phyloP scores from a whole-genome alignment of 1,140 invertebrate species.

The Drosophila miranda region DNA sequence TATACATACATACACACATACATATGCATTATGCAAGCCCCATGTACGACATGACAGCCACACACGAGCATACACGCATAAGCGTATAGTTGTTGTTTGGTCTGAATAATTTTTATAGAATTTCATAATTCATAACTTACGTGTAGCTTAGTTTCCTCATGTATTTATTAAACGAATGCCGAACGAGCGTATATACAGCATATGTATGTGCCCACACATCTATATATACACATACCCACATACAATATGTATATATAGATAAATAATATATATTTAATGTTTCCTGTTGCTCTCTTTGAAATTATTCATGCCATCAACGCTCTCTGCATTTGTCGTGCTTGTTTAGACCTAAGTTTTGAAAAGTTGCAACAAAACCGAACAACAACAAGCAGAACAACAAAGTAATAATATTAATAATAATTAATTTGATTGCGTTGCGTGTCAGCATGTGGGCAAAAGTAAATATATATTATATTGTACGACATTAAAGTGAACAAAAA shows the following conservation, averaged over 20 bases:
- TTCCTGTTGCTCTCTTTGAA: slow-evolving; percentile 74
- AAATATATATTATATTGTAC: slow-evolving; percentile 47
- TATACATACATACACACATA: slow-evolving; percentile 30
- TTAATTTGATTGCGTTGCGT: slow-evolving; percentile 44
- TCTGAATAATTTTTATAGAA: slow-evolving; percentile 78
- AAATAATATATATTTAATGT: slow-evolving; percentile 73
- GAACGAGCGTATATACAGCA: slow-evolving; percentile 26
- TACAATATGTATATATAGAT: slow-evolving; percentile 43
- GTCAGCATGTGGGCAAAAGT: slow-evolving; percentile 51
- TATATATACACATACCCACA: slow-evolving; percentile 30
- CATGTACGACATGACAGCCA: slow-evolving; percentile 69
- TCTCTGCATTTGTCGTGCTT: slow-evolving; percentile 72
- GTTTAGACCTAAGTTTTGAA: slow-evolving; percentile 66
- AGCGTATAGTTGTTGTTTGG: slow-evolving; percentile 73
- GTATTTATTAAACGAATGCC: slow-evolving; percentile 65
- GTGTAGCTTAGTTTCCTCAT: slow-evolving; percentile 74
- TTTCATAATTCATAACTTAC: slow-evolving; percentile 73
- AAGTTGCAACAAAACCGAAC: slow-evolving; percentile 57
- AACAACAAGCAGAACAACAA: slow-evolving; percentile 29
- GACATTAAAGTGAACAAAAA: slow-evolving; percentile 34
- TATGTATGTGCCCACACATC: slow-evolving; percentile 19
- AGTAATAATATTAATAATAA: slow-evolving; percentile 38
- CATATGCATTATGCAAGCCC: slow-evolving; percentile 66
- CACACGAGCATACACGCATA: slow-evolving; percentile 48
- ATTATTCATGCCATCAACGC: slow-evolving; percentile 77